A percentile compares a stretch with the other conserved stretches of the same genome.
Evolutionary conservation across 2,113 vertebrate genomes (phyloP).

Genomic region (Hippocampus zosterae): DNA sequence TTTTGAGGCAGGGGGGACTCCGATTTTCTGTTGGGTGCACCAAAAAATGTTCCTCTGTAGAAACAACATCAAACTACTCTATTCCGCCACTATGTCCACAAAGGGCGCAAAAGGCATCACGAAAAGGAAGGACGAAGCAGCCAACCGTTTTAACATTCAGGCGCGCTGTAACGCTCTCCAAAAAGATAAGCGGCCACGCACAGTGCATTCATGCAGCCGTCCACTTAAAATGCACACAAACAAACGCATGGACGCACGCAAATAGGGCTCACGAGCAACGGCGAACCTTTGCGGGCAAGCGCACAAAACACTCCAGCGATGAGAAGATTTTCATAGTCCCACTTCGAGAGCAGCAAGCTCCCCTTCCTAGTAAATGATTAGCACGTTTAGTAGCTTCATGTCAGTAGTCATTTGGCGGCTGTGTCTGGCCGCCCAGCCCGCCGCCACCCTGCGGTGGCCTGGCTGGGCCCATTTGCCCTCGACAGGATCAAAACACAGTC

Average conservation of each 20-base stretch:
- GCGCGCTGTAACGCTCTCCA: slow-evolving; percentile 49
- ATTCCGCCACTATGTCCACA: slow-evolving; percentile 6
- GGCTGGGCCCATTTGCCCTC: slow-evolving; percentile 17
- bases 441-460: background rate
- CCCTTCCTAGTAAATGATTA: slow-evolving; percentile 26
- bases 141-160: slow-evolving; percentile 51
- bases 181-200: slow-evolving; percentile 50
- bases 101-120: slow-evolving; percentile 34
- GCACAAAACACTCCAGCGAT: slow-evolving; percentile 19
- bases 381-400: slow-evolving; percentile 48
- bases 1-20: background rate
- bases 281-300: slow-evolving; percentile 54
- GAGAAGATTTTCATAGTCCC: slow-evolving; percentile 17
- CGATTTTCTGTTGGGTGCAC: background rate
- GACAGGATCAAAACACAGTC: slow-evolving; percentile 41
- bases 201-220: slow-evolving; percentile 49
- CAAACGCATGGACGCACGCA: slow-evolving; percentile 39
- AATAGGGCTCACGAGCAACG: slow-evolving; percentile 50
- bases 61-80: background rate
- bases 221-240: slow-evolving; percentile 50
- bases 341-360: slow-evolving; percentile 24
- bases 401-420: slow-evolving; percentile 54
- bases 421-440: slow-evolving; percentile 13
- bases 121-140: background rate
- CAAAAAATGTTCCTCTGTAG: background rate